Evolutionary conservation across 2,888 invertebrate genomes (phyloP).

Genomic region (Rapana venosa): DNA sequence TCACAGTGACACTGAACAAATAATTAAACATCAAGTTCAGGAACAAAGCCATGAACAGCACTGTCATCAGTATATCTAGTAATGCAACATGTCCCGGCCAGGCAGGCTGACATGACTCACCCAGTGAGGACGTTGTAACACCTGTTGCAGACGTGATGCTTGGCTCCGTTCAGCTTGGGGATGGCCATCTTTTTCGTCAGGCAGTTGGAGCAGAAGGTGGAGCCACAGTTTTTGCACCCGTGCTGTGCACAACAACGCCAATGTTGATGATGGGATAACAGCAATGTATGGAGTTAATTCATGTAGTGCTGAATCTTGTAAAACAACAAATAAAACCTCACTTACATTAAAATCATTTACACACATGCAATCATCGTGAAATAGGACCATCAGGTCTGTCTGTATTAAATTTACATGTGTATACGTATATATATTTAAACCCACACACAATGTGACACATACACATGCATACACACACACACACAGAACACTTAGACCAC

Average conservation of each 20-base stretch:
- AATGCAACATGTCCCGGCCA: no score
- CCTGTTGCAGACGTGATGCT: constrained; percentile 84
- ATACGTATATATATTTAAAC: background rate
- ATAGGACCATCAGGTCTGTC: background rate
- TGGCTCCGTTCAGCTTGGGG: constrained; percentile 82
- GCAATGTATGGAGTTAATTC: background rate
- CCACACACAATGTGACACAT: background rate
- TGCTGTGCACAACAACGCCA: constrained; percentile 80
- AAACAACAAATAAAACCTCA: background rate
- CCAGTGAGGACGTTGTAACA: constrained; percentile 79
- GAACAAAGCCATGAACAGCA: no score
- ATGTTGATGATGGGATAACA: background rate
- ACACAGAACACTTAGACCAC: background rate
- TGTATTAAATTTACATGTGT: background rate
- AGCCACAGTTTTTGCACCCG: constrained; percentile 90
- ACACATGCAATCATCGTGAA: background rate
- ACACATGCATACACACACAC: background rate
- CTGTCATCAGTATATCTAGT: no score
- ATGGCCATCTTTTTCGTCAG: constrained; percentile 85
- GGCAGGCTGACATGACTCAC: no score
- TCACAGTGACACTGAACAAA: no score
- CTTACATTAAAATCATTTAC: background rate
- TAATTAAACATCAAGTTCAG: no score
- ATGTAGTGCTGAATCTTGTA: background rate
- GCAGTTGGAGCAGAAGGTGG: constrained; percentile 90